Evolutionary conservation across 2,888 invertebrate genomes (phyloP).

Genomic region (Protonemura montana): DNA sequence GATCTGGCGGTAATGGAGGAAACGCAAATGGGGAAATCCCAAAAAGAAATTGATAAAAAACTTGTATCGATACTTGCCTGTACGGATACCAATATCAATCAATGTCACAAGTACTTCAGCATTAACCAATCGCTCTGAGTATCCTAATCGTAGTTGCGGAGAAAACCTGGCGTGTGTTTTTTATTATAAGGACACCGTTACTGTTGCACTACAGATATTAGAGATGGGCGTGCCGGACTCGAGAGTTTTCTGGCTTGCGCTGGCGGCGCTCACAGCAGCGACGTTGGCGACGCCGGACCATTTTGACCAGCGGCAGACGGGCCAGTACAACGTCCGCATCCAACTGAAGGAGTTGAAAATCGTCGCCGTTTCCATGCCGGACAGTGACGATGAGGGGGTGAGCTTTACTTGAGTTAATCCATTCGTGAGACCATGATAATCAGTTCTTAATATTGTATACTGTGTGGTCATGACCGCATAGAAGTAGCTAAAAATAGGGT

Average conservation of each 20-base stretch:
- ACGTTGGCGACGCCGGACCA: background rate
- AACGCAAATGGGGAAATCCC: no score
- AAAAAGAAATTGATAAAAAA: no score
- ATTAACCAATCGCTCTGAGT: background rate
- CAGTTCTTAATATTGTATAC: no score
- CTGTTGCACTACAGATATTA: background rate
- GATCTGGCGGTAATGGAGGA: no score
- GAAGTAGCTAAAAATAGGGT: no score
- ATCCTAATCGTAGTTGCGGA: background rate
- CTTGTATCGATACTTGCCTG: no score
- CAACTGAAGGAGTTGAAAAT: slow-evolving; percentile 29
- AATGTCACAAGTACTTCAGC: background rate
- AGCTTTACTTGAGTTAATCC: background rate
- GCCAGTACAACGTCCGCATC: slow-evolving; percentile 32
- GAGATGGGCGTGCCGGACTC: background rate
- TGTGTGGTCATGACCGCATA: no score
- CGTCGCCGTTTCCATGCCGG: background rate
- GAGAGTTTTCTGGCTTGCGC: background rate
- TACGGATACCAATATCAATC: background rate
- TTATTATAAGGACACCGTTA: background rate
- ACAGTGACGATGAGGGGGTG: slow-evolving; percentile 22
- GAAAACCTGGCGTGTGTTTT: background rate
- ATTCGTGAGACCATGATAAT: no score
- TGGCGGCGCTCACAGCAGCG: background rate
- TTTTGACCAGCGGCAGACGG: slow-evolving; percentile 33